phyloP scores from a whole-genome alignment of 2,797 vertebrate genomes.

The Babyrousa celebensis region DNA sequence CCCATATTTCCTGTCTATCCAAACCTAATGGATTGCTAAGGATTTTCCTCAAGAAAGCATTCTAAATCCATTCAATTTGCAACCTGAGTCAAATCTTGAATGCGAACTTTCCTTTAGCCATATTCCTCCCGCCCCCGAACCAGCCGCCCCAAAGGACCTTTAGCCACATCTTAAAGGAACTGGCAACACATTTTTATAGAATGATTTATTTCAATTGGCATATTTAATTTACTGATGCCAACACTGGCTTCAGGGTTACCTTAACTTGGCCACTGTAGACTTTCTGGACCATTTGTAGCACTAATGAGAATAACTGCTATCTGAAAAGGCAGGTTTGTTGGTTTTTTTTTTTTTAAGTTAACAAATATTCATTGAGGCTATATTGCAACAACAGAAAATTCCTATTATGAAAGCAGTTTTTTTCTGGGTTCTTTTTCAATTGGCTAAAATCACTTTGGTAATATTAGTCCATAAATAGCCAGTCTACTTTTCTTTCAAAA shows the following conservation, averaged over 20 bases:
- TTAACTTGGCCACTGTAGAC: background rate
- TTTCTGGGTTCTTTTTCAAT: conserved; percentile 17
- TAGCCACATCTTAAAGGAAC: conserved; percentile 46
- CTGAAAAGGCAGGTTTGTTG: background rate
- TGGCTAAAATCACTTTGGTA: conserved; percentile 36
- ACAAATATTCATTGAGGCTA: conserved; percentile 63
- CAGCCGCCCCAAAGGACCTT: background rate
- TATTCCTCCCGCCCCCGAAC: background rate
- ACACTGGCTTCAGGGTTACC: background rate
- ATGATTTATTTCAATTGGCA: conserved; percentile 6
- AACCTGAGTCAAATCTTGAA: conserved; percentile 66
- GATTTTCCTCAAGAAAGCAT: conserved; percentile 55
- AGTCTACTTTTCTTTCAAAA: background rate
- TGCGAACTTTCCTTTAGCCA: conserved; percentile 37
- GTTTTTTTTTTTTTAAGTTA: conserved; percentile 27
- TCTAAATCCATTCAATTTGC: conserved; percentile 51
- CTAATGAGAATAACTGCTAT: conserved; percentile 43
- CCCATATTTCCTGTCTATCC: background rate
- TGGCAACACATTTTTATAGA: conserved; percentile 35
- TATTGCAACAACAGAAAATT: conserved; percentile 61
- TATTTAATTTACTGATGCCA: conserved; percentile 64
- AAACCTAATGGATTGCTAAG: conserved; percentile 28
- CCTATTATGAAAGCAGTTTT: conserved; percentile 52
- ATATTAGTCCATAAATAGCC: background rate
- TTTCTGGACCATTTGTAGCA: conserved; percentile 35